phyloP scores from a whole-genome alignment of 2,888 invertebrate genomes.

The Temnothorax unifasciatus region DNA sequence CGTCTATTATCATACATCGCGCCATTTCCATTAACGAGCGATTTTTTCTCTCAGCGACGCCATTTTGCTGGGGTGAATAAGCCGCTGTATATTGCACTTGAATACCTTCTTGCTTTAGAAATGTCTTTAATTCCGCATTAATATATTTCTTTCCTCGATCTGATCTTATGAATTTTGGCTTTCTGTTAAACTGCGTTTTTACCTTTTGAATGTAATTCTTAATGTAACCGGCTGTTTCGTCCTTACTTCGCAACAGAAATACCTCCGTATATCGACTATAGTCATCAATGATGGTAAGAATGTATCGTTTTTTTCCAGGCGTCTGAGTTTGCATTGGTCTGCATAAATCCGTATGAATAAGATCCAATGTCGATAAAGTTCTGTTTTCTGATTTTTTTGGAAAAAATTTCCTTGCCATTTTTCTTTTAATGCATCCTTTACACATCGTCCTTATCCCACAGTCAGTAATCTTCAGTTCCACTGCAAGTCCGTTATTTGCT shows the following conservation, averaged over 20 bases:
- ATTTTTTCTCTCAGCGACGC: conserved; percentile 10
- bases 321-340: conserved; percentile 71
- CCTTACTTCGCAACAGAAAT: conserved; percentile 34
- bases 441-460: background rate
- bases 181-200: no score
- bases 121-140: conserved; percentile 30
- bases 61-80: conserved; percentile 56
- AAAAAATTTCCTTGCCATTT: conserved; percentile 68
- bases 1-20: background rate
- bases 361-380: conserved; percentile 61
- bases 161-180: background rate
- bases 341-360: conserved; percentile 69
- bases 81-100: conserved; percentile 66
- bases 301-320: conserved; percentile 65
- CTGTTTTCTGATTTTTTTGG: conserved; percentile 58
- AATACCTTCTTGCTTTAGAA: conserved; percentile 70
- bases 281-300: conserved; percentile 67
- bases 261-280: conserved; percentile 57
- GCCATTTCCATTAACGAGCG: conserved; percentile 4
- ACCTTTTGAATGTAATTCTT: background rate
- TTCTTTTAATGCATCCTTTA: conserved; percentile 70
- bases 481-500: background rate
- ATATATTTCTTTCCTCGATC: conserved; percentile 16
- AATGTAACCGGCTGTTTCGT: background rate
- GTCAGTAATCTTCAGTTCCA: background rate